phyloP scores from a whole-genome alignment of 92 coral and sea anemone species.

The Actinernus sp. region DNA sequence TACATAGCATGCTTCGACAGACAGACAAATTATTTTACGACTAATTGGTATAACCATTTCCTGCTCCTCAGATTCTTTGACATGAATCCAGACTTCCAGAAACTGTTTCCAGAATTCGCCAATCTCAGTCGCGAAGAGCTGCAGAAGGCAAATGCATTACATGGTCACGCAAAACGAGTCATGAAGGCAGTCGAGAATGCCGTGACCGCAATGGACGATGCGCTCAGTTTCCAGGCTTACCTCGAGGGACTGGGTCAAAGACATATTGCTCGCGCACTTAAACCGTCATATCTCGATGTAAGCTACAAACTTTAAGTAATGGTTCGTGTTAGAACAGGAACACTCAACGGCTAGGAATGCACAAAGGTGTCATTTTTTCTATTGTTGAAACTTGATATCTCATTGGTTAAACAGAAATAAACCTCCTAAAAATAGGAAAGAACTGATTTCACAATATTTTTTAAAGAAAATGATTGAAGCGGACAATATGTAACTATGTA shows the following conservation, averaged over 20 bases:
- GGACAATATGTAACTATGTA: too few species aligned
- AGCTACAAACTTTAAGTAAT: constrained; percentile 12
- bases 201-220: constrained; percentile 69
- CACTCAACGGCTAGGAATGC: too few species aligned
- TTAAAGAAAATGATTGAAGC: too few species aligned
- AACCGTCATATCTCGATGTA: constrained; percentile 81
- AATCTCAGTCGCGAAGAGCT: constrained; percentile 63
- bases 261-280: constrained; percentile 68
- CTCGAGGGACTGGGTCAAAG: constrained; percentile 80
- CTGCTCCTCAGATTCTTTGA: constrained; percentile 73
- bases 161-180: constrained; percentile 84
- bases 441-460: too few species aligned
- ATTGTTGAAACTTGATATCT: too few species aligned
- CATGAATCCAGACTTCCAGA: constrained; percentile 77
- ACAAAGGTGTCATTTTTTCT: too few species aligned
- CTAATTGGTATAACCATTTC: too few species aligned
- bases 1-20: too few species aligned
- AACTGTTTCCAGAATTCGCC: constrained; percentile 81
- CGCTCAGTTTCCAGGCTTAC: constrained; percentile 63
- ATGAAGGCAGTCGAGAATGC: constrained; percentile 86
- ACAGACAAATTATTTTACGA: too few species aligned
- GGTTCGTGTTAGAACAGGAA: too few species aligned
- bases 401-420: too few species aligned
- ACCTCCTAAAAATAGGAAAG: too few species aligned
- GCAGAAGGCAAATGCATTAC: constrained; percentile 70